A percentile compares a stretch with the other conserved stretches of the same genome.
Conservation (phyloP, 2,113 vertebrate genomes). For the Odocoileus virginianus region DNA sequence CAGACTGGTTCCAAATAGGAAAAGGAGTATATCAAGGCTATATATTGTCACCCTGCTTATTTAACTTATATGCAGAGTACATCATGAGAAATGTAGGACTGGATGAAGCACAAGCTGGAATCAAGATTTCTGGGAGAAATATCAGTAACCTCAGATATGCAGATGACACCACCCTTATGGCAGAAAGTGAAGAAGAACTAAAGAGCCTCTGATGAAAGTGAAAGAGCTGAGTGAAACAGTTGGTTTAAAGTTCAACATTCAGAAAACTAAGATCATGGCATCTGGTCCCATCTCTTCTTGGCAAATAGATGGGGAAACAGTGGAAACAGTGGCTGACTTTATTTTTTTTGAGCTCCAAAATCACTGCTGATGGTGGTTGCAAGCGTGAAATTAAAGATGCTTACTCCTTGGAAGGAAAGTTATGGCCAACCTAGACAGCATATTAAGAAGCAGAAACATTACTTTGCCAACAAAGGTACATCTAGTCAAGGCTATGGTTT, state of each 20-base stretch:
- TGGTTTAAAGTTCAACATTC: background rate
- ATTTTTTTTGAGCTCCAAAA: background rate
- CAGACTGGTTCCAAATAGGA: background rate
- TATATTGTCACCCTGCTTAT: background rate
- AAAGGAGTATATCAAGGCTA: background rate
- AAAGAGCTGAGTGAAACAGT: background rate
- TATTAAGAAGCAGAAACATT: background rate
- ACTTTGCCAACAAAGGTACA: fast-evolving
- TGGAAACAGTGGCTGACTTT: background rate
- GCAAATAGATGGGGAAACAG: background rate
- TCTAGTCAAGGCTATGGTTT: background rate
- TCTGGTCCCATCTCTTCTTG: background rate
- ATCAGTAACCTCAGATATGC: background rate
- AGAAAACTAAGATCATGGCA: background rate
- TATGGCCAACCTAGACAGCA: background rate
- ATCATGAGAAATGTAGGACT: background rate
- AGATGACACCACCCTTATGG: background rate
- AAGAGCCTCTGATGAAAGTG: background rate
- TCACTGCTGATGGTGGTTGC: background rate
- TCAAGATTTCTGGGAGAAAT: fast-evolving
- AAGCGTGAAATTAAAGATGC: fast-evolving
- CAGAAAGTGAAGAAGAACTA: background rate
- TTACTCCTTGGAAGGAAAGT: background rate
- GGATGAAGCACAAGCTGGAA: background rate
- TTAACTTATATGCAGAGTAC: background rate